Evolutionary conservation across 2,888 invertebrate species (phyloP).

Genomic region (Leucophenga montana): DNA sequence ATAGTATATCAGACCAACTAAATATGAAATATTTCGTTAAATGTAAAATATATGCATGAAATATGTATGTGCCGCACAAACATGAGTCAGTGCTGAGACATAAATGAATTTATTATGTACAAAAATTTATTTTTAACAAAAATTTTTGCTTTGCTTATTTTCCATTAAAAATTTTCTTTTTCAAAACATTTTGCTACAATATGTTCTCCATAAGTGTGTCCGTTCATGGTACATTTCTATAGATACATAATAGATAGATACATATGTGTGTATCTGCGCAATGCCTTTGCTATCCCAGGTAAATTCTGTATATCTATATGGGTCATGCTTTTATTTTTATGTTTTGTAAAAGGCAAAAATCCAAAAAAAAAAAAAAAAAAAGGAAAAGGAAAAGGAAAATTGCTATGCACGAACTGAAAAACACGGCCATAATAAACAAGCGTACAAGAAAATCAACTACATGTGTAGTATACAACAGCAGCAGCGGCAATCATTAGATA

Average conservation of each 20-base stretch:
- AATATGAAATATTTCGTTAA: not conserved
- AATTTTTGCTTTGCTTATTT: not conserved
- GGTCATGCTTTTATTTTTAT: slow-evolving; percentile 1
- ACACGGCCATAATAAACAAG: not conserved
- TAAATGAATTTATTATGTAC: slow-evolving; percentile 7
- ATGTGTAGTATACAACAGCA: not conserved
- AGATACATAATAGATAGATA: not conserved
- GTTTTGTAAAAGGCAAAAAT: not conserved
- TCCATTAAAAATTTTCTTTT: not conserved
- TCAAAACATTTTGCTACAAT: not conserved
- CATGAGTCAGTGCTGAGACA: slow-evolving; percentile 15
- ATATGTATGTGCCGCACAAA: not conserved
- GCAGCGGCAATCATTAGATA: not conserved
- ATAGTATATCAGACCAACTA: not conserved
- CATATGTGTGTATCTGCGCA: not conserved
- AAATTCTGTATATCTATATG: not conserved
- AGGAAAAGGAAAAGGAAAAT: no score
- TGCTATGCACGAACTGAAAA: not conserved
- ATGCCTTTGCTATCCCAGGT: not conserved
- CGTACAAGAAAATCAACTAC: not conserved
- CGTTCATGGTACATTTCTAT: not conserved
- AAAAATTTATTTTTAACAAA: slow-evolving; percentile 16
- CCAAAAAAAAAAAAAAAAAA: not conserved
- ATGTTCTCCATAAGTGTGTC: not conserved
- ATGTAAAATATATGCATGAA: not conserved